A percentile compares a stretch with the other conserved stretches of the same genome.
Evolutionary conservation across 2,113 vertebrate species (phyloP).

Genomic region (Callithrix jacchus): DNA sequence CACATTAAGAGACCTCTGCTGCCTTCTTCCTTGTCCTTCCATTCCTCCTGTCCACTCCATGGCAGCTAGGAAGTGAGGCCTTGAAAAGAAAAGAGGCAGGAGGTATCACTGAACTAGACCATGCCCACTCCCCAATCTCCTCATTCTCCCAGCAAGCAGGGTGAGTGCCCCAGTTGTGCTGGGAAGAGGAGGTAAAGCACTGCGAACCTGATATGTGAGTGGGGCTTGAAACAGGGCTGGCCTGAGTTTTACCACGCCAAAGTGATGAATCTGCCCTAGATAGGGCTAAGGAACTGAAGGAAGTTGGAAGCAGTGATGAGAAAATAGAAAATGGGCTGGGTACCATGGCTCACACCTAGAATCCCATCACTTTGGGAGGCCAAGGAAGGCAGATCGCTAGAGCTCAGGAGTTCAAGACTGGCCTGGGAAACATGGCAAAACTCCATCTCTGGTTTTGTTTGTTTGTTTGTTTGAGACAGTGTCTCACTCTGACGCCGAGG

Average conservation of each 20-base stretch:
- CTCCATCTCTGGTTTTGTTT: too few relatives aligned
- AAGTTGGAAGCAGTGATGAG: neutral
- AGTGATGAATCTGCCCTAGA: neutral
- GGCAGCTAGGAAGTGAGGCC: neutral
- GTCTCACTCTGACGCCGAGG: neutral
- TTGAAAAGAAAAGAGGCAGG: neutral
- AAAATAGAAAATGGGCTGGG: neutral
- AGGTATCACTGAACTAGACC: neutral
- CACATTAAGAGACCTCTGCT: neutral
- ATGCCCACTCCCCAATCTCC: accelerated
- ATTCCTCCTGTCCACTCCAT: too few relatives aligned
- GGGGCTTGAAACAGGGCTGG: neutral
- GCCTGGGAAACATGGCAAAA: too few relatives aligned
- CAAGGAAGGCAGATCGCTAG: too few relatives aligned
- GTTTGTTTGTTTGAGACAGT: neutral
- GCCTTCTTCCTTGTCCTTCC: neutral
- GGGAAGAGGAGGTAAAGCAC: neutral
- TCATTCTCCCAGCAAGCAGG: neutral
- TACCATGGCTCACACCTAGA: too few relatives aligned
- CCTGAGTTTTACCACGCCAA: neutral
- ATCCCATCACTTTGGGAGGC: too few relatives aligned
- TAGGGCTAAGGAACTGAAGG: neutral
- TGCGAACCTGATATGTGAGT: neutral
- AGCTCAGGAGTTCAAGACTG: too few relatives aligned
- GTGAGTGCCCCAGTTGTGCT: neutral